Base-by-base conservation (phyloP, 1,140 invertebrate species). In the Drosophila kohkoa region DNA sequence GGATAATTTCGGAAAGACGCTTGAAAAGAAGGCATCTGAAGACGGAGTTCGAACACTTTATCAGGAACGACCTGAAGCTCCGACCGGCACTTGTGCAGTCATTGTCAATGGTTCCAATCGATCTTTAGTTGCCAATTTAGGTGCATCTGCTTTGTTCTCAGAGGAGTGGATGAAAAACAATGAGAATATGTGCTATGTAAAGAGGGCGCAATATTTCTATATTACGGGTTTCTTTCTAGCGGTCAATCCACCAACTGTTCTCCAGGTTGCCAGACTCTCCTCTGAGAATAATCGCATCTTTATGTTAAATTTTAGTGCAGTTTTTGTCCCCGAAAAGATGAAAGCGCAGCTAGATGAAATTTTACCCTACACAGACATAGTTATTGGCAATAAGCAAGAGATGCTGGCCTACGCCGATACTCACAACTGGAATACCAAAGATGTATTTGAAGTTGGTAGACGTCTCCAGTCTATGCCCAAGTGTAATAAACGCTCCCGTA, bases 61-160 rank as follows among this genome's bases (percentile, higher is more conserved):
- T 92, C 97, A 98, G 81, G 94, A 96, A 63, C 95, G 94, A 6
- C 93, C 95, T 0, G 94, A 95, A 38, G 94, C 95, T 70, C 95
- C 97, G 0, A 99, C 99, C 15, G 99, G 97, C 41, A 97, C 96
- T 0, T 98, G 97, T 94, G 97, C 96, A 1, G 97, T 98, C 48
- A 93, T 98, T 8, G 95, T 98, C 7, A 59, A 49, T 8, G 87
- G 68, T 0, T 5, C 25, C 0, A 54, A 77, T 46, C 79, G 86
- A 0, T 77, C 86, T 1, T 64, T 89, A 16, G 76, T 90, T 4
- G 86, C 86, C 5, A 90, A 90, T 32, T 30, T 89, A 52, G 86
- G 86, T 0, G 86, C 86, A 1, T 81, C 86, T 1, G 74, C 72
- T 0, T 25, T 57, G 0, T 89, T 90, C 54, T 46, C 48, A 4